Evolutionary conservation across 2,113 vertebrate genomes (phyloP).

Genomic region (Colius striatus): DNA sequence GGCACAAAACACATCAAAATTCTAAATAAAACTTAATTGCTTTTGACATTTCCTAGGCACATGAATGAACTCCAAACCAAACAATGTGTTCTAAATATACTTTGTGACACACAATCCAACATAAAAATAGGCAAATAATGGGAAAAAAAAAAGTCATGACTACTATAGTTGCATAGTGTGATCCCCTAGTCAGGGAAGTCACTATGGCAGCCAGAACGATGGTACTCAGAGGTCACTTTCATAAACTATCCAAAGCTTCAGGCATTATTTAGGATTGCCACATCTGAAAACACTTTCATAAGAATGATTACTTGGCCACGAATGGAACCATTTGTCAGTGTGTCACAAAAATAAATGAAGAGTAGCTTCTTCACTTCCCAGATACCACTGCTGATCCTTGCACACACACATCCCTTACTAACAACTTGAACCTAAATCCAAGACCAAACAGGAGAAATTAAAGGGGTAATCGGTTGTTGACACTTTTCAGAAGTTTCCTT

Average conservation of each 20-base stretch:
- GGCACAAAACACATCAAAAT: neutral
- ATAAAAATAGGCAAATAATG: neutral
- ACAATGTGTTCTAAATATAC: neutral
- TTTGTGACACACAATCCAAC: neutral
- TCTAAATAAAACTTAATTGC: slow-evolving; percentile 1
- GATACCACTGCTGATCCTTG: neutral
- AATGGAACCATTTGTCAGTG: neutral
- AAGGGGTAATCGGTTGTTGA: neutral
- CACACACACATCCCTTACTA: neutral
- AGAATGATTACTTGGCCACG: neutral
- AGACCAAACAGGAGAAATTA: neutral
- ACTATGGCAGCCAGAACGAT: neutral
- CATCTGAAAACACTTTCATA: neutral
- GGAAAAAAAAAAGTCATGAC: neutral
- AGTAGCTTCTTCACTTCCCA: neutral
- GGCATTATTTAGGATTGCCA: neutral
- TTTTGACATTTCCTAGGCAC: neutral
- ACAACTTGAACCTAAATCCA: neutral
- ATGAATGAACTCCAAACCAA: neutral
- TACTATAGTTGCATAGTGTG: neutral
- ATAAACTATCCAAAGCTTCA: neutral
- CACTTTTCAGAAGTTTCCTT: neutral
- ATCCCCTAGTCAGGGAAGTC: neutral
- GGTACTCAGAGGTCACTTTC: neutral
- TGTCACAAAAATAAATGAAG: neutral